Conservation (phyloP, 2,888 invertebrate species). For the Mystacides longicornis region DNA sequence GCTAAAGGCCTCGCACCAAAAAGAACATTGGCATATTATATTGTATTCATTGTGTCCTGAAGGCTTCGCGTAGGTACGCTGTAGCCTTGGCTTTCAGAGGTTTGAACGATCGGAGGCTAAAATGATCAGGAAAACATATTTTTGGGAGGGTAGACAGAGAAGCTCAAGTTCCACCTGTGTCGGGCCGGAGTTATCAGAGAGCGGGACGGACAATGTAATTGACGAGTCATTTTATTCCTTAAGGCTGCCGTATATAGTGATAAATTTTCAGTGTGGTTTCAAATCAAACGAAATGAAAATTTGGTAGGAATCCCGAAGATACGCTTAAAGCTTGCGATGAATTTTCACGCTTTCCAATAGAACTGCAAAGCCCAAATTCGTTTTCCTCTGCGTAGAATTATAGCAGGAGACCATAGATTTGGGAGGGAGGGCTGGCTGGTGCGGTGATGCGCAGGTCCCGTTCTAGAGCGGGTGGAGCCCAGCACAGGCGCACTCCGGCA, state of each 20-base stretch:
- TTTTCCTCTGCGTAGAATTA: slow-evolving; percentile 25
- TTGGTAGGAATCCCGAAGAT: no score
- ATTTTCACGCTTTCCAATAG: slow-evolving; percentile 18
- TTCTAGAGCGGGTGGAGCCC: slow-evolving; percentile 1
- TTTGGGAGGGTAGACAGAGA: background rate
- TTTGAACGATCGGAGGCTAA: slow-evolving; percentile 14
- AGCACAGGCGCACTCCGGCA: background rate
- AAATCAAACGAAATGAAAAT: no score
- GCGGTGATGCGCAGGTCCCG: slow-evolving; percentile 6
- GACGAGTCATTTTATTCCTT: no score
- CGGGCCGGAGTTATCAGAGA: no score
- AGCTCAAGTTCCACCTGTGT: background rate
- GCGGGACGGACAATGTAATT: no score
- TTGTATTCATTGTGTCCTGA: background rate
- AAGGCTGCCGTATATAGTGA: no score
- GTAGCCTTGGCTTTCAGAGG: slow-evolving; percentile 3
- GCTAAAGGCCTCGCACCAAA: no score
- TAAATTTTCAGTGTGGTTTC: no score
- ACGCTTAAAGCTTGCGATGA: background rate
- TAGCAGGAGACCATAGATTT: slow-evolving; percentile 17
- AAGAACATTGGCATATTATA: no score
- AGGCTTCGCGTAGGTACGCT: background rate
- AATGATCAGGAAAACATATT: slow-evolving; percentile 15
- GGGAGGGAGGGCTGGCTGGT: background rate
- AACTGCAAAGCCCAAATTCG: slow-evolving; percentile 25